Conservation (phyloP, 2,797 vertebrate species). For the Pagetopsis macropterus region DNA sequence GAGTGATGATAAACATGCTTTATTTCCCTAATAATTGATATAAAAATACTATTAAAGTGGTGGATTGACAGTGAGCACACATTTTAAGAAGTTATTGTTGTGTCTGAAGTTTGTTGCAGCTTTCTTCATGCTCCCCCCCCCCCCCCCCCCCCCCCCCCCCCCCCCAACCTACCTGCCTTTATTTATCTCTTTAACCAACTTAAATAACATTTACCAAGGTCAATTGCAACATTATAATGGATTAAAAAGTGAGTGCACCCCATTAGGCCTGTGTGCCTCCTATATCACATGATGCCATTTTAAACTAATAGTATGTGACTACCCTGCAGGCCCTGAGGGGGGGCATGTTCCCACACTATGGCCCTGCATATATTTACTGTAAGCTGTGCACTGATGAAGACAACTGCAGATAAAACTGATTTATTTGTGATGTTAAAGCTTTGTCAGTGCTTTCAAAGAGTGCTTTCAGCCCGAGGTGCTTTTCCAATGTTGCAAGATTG, state of each 20-base stretch:
- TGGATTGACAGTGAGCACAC: not conserved
- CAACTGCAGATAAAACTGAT: constrained; percentile 33
- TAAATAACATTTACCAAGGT: constrained; percentile 33
- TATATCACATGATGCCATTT: constrained; percentile 45
- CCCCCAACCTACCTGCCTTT: not conserved
- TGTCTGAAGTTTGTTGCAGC: constrained; percentile 1
- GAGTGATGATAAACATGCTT: constrained; percentile 47
- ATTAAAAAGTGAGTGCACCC: constrained; percentile 41
- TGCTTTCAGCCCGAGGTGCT: constrained; percentile 5
- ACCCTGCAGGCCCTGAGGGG: constrained; percentile 31
- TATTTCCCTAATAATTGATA: constrained; percentile 36
- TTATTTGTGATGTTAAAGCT: constrained; percentile 34
- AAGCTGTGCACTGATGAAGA: constrained; percentile 27
- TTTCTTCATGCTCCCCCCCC: not conserved
- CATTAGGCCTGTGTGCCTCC: constrained; percentile 22
- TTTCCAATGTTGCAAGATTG: constrained; percentile 7
- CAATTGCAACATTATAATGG: constrained; percentile 31
- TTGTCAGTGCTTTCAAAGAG: constrained; percentile 9
- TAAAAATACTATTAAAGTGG: constrained; percentile 28
- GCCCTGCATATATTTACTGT: constrained; percentile 40
- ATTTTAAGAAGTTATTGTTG: not conserved
- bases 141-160: no score
- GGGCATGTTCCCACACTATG: constrained; percentile 18
- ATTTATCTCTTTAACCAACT: constrained; percentile 31
- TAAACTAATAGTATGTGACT: constrained; percentile 56